These are phyloP conservation scores for Diachrysia chrysitis DNA, from an alignment of 2,888 invertebrate genomes.

Conservation along the genomic window DNA sequence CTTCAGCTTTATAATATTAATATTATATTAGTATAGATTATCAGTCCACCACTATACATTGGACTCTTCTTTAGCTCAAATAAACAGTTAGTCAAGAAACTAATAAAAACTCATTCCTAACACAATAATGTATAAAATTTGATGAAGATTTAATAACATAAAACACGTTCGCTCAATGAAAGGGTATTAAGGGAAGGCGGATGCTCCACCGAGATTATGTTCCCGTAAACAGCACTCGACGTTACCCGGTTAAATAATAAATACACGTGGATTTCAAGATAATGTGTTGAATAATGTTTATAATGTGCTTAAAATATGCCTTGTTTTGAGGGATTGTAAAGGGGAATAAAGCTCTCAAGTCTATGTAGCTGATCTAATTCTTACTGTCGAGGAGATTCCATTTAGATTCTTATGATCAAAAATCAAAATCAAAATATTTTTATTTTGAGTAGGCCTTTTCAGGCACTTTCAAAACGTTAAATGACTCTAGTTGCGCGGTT, in stretches of 20 bases:
- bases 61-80: too few relatives aligned
- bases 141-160: conserved; percentile 44
- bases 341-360: too few relatives aligned
- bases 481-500: too few relatives aligned
- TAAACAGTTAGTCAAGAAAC: neutral
- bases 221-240: conserved; percentile 19
- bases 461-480: too few relatives aligned
- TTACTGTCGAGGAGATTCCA: too few relatives aligned
- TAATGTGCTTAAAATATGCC: conserved; percentile 31
- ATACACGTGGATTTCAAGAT: conserved; percentile 35
- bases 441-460: too few relatives aligned
- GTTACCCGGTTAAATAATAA: conserved; percentile 35
- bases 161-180: conserved; percentile 50
- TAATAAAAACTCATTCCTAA: neutral
- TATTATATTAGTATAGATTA: too few relatives aligned
- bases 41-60: too few relatives aligned
- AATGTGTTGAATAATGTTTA: conserved; percentile 41
- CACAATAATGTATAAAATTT: conserved; percentile 8
- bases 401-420: too few relatives aligned
- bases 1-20: too few relatives aligned
- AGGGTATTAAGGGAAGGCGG: conserved; percentile 55
- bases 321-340: conserved; percentile 24
- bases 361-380: too few relatives aligned
- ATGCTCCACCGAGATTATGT: conserved; percentile 38
- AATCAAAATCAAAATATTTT: too few relatives aligned